Conservation (phyloP, 35 echinoderm and acorn worm species). For the Strongylocentrotus purpuratus region DNA sequence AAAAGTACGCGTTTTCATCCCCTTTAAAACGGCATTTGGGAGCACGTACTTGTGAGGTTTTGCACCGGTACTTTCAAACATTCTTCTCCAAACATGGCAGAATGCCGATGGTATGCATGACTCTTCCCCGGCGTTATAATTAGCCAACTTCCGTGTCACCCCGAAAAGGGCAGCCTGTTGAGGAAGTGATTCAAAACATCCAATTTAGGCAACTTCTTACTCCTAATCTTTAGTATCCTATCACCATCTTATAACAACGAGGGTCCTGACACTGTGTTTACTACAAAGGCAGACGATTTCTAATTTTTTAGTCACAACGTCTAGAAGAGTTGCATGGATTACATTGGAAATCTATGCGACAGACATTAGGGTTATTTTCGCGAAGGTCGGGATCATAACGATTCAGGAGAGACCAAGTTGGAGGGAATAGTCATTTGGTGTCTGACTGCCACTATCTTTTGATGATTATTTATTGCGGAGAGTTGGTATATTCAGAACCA, state of each 20-base stretch:
- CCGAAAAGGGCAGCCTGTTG: not conserved
- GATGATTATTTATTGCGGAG: not conserved
- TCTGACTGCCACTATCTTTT: not conserved
- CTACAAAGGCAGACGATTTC: not conserved
- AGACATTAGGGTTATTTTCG: not conserved
- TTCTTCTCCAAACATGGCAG: not conserved
- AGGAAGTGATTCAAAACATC: not conserved
- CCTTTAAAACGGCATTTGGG: too few species aligned
- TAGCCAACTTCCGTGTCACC: not conserved
- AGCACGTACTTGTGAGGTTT: too few species aligned
- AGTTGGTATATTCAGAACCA: not conserved
- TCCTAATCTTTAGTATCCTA: not conserved
- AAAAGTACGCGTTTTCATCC: too few species aligned
- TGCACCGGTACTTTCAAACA: too few species aligned
- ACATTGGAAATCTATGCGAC: constrained; percentile 10
- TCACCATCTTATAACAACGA: not conserved
- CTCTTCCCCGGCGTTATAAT: not conserved
- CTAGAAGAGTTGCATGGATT: not conserved
- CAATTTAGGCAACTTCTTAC: not conserved
- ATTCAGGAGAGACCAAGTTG: not conserved
- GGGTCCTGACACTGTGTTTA: not conserved
- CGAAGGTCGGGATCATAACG: not conserved
- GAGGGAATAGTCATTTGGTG: not conserved
- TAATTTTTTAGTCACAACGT: not conserved
- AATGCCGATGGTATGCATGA: not conserved